These are phyloP conservation scores for Alviniconcha strummeri DNA, from an alignment of 2,888 invertebrate genomes.

Conservation along the genomic window DNA sequence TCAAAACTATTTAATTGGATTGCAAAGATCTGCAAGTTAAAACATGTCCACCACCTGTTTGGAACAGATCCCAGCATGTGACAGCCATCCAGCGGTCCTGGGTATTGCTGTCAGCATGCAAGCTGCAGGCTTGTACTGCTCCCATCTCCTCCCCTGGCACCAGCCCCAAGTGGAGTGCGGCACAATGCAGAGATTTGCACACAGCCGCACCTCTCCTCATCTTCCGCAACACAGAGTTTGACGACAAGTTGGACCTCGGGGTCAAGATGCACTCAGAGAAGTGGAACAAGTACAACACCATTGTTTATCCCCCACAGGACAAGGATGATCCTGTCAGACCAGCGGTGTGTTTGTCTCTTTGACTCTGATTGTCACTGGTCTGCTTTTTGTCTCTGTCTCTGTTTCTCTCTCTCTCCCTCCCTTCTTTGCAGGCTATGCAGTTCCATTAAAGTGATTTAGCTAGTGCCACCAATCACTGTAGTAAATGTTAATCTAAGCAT, in stretches of 20 bases:
- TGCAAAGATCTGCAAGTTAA: too few species aligned
- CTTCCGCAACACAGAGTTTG: conserved; percentile 44
- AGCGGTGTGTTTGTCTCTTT: conserved; percentile 83
- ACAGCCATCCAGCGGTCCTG: neutral
- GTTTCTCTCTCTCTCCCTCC: neutral
- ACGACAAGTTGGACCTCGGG: conserved; percentile 29
- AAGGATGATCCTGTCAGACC: conserved; percentile 85
- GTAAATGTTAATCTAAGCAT: too few species aligned
- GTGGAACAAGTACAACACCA: conserved; percentile 78
- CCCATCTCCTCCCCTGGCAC: neutral
- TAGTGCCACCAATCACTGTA: too few species aligned
- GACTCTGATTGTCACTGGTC: neutral
- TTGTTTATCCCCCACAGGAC: conserved; percentile 86
- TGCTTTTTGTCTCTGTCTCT: neutral
- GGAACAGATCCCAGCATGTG: too few species aligned
- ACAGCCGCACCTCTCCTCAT: neutral
- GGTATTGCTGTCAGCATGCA: neutral
- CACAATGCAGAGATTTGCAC: conserved; percentile 2
- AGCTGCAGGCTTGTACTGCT: neutral
- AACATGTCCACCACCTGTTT: too few species aligned
- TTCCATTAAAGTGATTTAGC: neutral
- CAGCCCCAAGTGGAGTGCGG: too few species aligned
- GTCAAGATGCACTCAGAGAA: conserved; percentile 34
- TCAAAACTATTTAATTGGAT: too few species aligned
- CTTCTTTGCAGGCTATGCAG: neutral